Evolutionary conservation across 2,113 vertebrate species (phyloP).

Genomic region (Collichthys lucidus): DNA sequence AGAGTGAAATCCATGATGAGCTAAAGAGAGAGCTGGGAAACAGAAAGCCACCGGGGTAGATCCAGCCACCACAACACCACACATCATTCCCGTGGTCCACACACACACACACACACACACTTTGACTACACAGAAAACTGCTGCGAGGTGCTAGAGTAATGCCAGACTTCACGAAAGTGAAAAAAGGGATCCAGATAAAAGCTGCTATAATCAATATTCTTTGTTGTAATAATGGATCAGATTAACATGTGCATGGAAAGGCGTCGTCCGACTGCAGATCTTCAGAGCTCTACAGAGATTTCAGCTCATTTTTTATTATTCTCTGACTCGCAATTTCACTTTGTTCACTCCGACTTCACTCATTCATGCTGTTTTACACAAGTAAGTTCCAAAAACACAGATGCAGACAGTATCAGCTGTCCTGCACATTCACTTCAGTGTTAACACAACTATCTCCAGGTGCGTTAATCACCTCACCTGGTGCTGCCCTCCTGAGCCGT

Average conservation of each 20-base stretch:
- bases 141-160: conserved; percentile 23
- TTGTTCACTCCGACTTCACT: background rate
- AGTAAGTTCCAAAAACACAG: background rate
- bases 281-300: background rate
- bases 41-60: conserved; percentile 55
- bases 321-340: background rate
- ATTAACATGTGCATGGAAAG: background rate
- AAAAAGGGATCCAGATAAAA: background rate
- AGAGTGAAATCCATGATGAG: conserved; percentile 44
- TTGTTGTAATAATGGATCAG: background rate
- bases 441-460: too few relatives aligned
- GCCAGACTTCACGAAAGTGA: background rate
- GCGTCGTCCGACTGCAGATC: too few relatives aligned
- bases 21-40: conserved; percentile 37
- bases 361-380: background rate
- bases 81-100: conserved; percentile 48
- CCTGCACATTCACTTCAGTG: too few relatives aligned
- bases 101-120: background rate
- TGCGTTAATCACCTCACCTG: too few relatives aligned
- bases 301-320: background rate
- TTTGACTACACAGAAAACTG: conserved; percentile 3
- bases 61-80: conserved; percentile 48
- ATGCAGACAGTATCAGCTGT: too few relatives aligned
- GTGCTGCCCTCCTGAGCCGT: too few relatives aligned
- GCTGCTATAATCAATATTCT: background rate